phyloP scores from a whole-genome alignment of 2,797 vertebrate genomes.

The Malurus splendens region DNA sequence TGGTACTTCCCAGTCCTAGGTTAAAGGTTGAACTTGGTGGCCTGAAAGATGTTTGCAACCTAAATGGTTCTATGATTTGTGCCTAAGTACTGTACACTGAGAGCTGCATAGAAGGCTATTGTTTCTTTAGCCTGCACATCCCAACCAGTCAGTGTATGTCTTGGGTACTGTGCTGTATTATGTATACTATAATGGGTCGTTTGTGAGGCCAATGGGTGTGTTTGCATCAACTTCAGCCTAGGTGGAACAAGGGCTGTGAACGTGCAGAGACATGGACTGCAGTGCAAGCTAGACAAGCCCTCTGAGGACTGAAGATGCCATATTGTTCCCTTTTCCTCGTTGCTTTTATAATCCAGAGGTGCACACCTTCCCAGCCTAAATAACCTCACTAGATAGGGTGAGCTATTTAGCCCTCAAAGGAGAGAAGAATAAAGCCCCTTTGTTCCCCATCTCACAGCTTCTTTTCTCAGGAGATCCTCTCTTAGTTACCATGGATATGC shows the following conservation, averaged over 20 bases:
- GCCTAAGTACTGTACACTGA: not conserved
- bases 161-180: not conserved
- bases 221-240: not conserved
- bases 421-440: not conserved
- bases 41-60: not conserved
- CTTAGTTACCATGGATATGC: conserved; percentile 21
- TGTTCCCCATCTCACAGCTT: not conserved
- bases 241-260: not conserved
- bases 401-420: not conserved
- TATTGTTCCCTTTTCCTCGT: not conserved
- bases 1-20: not conserved
- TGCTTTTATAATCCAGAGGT: not conserved
- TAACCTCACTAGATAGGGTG: not conserved
- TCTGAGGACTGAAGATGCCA: not conserved
- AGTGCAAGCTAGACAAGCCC: not conserved
- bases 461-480: not conserved
- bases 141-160: not conserved
- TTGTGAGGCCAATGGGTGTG: not conserved
- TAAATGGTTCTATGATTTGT: not conserved
- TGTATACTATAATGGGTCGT: not conserved
- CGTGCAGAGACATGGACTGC: not conserved
- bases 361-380: not conserved
- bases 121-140: not conserved
- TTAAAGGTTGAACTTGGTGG: not conserved
- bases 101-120: not conserved